A percentile compares a stretch with the other conserved stretches of the same genome.
phyloP scores from a whole-genome alignment of 2,888 invertebrate species.

The Drosophila tripunctata region DNA sequence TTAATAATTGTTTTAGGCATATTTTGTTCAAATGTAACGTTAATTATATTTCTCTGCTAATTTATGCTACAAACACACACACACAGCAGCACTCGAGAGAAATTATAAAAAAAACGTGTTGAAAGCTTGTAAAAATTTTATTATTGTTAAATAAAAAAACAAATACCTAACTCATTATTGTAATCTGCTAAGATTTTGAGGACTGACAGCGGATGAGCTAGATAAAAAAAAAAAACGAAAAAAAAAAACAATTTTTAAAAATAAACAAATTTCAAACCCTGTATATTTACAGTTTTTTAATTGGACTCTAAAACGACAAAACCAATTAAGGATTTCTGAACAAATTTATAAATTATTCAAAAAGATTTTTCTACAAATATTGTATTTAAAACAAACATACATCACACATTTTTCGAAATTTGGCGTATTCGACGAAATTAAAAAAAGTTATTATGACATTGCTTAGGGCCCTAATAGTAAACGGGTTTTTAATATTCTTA shows the following conservation, averaged over 20 bases:
- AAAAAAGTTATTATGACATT: too few species aligned
- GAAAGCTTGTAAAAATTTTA: neutral
- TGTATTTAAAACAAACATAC: too few species aligned
- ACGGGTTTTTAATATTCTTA: too few species aligned
- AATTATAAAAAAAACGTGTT: neutral
- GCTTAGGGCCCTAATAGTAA: too few species aligned
- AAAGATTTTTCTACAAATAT: too few species aligned
- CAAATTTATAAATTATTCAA: too few species aligned
- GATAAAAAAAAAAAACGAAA: too few species aligned
- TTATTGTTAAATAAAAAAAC: neutral
- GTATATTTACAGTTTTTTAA: neutral
- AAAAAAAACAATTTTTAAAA: neutral
- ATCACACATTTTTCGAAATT: too few species aligned
- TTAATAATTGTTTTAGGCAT: conserved; percentile 53
- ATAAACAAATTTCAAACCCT: neutral
- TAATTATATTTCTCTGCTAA: conserved; percentile 25
- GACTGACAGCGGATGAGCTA: conserved; percentile 6
- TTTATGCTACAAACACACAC: neutral
- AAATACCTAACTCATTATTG: neutral
- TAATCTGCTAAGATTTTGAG: neutral
- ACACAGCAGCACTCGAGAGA: conserved; percentile 3
- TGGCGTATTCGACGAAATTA: too few species aligned
- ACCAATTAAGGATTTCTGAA: too few species aligned
- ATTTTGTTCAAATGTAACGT: conserved; percentile 44
- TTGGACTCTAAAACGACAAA: too few species aligned